Conservation (phyloP, 2,797 vertebrate species). For the Manis crassicaudata region DNA sequence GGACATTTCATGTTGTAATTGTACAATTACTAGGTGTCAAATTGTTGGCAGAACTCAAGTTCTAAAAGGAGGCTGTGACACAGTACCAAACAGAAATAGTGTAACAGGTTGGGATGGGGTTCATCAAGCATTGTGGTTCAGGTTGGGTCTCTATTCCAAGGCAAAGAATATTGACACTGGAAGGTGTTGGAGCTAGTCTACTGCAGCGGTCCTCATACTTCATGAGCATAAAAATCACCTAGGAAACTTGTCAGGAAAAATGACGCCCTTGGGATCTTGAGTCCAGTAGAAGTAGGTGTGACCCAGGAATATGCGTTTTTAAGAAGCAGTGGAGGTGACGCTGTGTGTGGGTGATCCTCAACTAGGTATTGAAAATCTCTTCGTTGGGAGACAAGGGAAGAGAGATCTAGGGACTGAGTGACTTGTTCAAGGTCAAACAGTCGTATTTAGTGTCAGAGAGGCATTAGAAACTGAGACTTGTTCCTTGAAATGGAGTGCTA, state of each 20-base stretch:
- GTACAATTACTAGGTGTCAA: not conserved
- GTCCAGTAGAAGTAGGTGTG: not conserved
- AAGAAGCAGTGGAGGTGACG: not conserved
- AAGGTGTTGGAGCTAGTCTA: not conserved
- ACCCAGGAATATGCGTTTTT: not conserved
- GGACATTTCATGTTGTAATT: not conserved
- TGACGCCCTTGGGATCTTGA: not conserved
- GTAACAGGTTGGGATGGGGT: not conserved
- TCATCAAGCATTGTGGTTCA: not conserved
- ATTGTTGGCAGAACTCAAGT: not conserved
- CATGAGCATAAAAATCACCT: not conserved
- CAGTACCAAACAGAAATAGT: not conserved
- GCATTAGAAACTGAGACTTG: not conserved
- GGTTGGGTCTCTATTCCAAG: not conserved
- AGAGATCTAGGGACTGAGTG: not conserved
- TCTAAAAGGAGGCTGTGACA: not conserved
- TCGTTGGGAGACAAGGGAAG: not conserved
- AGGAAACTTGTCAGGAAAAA: constrained; percentile 14
- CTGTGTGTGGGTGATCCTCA: not conserved
- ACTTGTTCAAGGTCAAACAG: constrained; percentile 1
- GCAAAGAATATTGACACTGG: not conserved
- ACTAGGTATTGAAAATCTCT: not conserved
- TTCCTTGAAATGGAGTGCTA: not conserved
- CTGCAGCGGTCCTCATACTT: not conserved
- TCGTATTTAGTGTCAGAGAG: not conserved